Conservation (phyloP, 1,140 invertebrate species). For the Portunus trituberculatus region DNA sequence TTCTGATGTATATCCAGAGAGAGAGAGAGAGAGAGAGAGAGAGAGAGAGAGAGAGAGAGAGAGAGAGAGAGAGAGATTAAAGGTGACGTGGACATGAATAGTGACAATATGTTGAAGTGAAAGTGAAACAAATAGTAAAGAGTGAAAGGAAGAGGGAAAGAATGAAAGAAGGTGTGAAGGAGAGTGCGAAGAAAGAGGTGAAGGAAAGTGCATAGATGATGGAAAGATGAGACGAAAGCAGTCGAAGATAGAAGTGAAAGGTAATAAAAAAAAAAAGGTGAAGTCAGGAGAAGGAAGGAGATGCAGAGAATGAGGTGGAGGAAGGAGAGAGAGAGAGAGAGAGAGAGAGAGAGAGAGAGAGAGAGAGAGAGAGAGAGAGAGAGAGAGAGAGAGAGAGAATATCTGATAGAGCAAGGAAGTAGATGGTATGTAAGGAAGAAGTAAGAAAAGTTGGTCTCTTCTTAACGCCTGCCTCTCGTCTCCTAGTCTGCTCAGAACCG, state of each 20-base stretch:
- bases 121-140: not conserved
- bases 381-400: constrained; percentile 12
- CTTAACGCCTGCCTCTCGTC: too few species aligned
- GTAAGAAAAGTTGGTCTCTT: not conserved
- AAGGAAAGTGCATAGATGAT: not conserved
- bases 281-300: not conserved
- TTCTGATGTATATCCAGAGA: not conserved
- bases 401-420: not conserved
- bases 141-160: not conserved
- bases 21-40: constrained; percentile 27
- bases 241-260: not conserved
- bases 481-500: too few species aligned
- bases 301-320: not conserved
- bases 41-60: constrained; percentile 35
- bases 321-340: constrained; percentile 11
- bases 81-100: not conserved
- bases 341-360: constrained; percentile 34
- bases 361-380: constrained; percentile 29
- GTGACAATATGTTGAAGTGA: not conserved
- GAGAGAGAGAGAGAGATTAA: constrained; percentile 7
- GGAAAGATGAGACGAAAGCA: not conserved
- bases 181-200: not conserved
- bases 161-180: not conserved
- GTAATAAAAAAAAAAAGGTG: not conserved
- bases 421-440: not conserved